Evolutionary conservation across 2,888 invertebrate genomes (phyloP), one percentile per base, ranked within the genome.

Genomic region (Zaprionus lineosus): DNA sequence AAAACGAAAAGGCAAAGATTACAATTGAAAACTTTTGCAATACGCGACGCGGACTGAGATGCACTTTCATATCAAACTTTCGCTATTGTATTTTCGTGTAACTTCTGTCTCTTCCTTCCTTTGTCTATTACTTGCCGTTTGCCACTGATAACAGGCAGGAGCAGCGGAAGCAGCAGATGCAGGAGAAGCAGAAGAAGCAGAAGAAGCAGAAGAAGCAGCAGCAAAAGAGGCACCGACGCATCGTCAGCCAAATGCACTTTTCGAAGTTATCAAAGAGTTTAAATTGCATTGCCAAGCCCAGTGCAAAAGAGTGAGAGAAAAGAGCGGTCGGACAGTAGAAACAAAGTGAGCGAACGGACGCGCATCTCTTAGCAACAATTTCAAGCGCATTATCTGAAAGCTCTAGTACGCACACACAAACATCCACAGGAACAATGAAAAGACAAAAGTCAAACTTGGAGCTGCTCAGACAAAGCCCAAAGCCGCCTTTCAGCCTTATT

Each of bases 21-120:
- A 85, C 81, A 81, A 81, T 79, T 83, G 84, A 77, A 85, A 81
- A 82, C 52, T 82, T 82, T 82, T 69, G 86, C 81, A 82, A 85
- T 85, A 84, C 86, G 86, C 72, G 78, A 57, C 59, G 63, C 59
- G 37, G 14, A 26, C 74, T 69, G 51, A 60, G 62, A 55, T 78
- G 83, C 85, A 81, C 67, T 82, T 82, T 82, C 86, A 82, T 82
- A 82, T 85, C 81, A 85, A 81, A 82, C 77, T 82, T 82, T 82
- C 55, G 74, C 81, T 79, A 82, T 81, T 85, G 81, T 74, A 83
- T 85, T 81, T 81, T 85, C 85, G 79, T 81, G 86, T 81, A 81
- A 74, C 86, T 85, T 62, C 79, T 57, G 33, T 34, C 41, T 51
- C 12, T 15, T 12, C 31, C 8, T 29, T 21, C 18, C 7, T 73